These are phyloP conservation scores for Crypturellus tataupa DNA, from an alignment of 2,797 vertebrate genomes.

Conservation along the genomic window DNA sequence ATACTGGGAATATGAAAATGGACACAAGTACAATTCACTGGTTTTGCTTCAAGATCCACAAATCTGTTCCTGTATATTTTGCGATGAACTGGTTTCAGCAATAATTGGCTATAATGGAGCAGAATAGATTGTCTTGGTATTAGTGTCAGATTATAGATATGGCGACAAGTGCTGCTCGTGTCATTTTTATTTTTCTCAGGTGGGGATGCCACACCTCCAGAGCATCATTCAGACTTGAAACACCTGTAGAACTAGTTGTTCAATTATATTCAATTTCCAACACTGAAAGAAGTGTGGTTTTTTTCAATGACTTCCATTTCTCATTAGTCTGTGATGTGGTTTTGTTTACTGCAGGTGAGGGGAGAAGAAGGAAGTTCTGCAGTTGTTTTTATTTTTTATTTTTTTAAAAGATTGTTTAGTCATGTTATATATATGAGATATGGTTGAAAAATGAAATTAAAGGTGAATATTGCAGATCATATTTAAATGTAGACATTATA, in stretches of 20 bases:
- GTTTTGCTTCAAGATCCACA: not conserved
- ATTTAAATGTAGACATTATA: not conserved
- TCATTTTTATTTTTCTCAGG: not conserved
- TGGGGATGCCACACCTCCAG: conserved; percentile 40
- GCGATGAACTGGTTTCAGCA: not conserved
- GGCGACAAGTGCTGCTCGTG: conserved; percentile 36
- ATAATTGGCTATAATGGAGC: not conserved
- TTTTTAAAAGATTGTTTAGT: not conserved
- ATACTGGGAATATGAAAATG: not conserved
- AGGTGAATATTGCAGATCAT: not conserved
- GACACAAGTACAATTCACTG: not conserved
- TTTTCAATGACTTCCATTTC: conserved; percentile 58
- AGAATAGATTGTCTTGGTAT: conserved; percentile 16
- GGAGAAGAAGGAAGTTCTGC: conserved; percentile 47
- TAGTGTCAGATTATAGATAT: conserved; percentile 37
- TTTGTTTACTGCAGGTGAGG: conserved; percentile 51
- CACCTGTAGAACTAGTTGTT: conserved; percentile 69
- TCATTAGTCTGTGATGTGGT: conserved; percentile 33
- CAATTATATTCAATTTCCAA: conserved; percentile 33
- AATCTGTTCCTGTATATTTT: not conserved
- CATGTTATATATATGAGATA: not conserved
- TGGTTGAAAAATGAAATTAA: not conserved
- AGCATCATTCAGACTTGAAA: conserved; percentile 62
- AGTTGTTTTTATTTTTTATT: not conserved
- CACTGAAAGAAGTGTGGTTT: conserved; percentile 54